Base-by-base conservation (phyloP, 2,888 invertebrate species). In the Eurytoma californica region DNA sequence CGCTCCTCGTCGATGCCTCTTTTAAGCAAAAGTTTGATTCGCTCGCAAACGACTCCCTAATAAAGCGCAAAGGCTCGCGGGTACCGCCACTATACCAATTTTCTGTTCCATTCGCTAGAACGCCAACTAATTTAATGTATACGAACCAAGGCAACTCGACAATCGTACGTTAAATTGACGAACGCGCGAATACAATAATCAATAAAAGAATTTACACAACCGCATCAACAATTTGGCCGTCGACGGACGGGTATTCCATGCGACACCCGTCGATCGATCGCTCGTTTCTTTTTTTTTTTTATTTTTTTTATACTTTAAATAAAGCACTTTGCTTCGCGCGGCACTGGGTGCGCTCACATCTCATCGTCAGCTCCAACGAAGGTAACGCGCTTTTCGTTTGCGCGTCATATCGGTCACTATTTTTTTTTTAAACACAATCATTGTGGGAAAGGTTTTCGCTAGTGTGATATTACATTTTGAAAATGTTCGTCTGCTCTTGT, bases 291-390 rank as follows among this genome's bases (percentile, higher is more conserved):
- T 39, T 39, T 39, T 39, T 39, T 30, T 7, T 3, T n/a, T n/a
- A n/a, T n/a, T 9, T 9, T 39, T 39, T 39, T 39, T 39, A 9
- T 39, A 9, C 39, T 7, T 39, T 68, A 79, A 79, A 77, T 79
- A 77, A 83, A 80, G 67, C 77, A 73, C 77, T 73, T 30, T 79
- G 58, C 58, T 63, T 18, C 14, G 16, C 58, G 72, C 65, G 57
- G 70, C 74, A 60, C 65, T 75, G 18, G 55, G 14, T 65, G 70
- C 63, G 24, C 70, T 65, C 72, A 72, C 75, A 75, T 67, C 20
- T 18, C 9, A 39, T 9, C 9, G 39, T 9, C 7, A 9, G 9
- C 39, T 39, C 39, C 39, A 39, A 9, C 39, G 39, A 9, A 9
- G 9, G 39, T 39, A 39, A 75, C 67, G 49, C 61, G 61, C 30